Base-by-base conservation (phyloP, 2,113 vertebrate genomes). In the Corythornis vintsioides region DNA sequence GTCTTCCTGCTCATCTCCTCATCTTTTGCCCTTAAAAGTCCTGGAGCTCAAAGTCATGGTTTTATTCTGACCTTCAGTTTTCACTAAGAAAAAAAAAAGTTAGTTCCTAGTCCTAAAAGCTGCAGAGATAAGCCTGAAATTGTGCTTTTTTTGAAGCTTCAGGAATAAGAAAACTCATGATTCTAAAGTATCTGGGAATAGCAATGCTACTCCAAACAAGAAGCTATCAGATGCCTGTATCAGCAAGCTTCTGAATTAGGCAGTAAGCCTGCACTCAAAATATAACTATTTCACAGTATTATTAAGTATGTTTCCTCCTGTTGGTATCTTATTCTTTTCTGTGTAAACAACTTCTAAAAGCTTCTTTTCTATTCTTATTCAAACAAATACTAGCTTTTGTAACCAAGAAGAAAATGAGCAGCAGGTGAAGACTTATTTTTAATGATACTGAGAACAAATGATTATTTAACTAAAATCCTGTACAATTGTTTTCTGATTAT, bases 181-280 rank as follows among this genome's bases (percentile, higher is more conserved):
- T 92, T 90, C 87, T 55, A 43, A 84, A 89, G 69, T 83, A 66
- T 83, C 93, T 89, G 38, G 15, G 66, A 76, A 70, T 65, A 90
- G 9, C 15, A 70, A 6, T 56, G 21, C 38, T 93, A 10, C 50
- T 90, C 53, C 15, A 75, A 72, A 74, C 1, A 26, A 78, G 50
- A 93, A 89, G 22, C 22, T 25, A 79, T 38, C 71, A 80, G 66
- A 79, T 92, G 71, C 59, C 47, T 85, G 6, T 79, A 82, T 83
- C 78, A 82, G 15, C 13, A 8, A 40, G 38, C 52, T 79, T 82
- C 71, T 80, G 55, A 93, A 66, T 80, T 47, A 63, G 25, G 14
- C 28, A 52, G 11, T 35, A 66, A 74, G 13, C 56, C 15, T 63
- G 19, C 3, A 1, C 53, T 90, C 57, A 48, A 78, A 92, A 77